Percentiles rank a stretch among this genome's conserved stretches.
Conservation (phyloP, 2,113 vertebrate genomes). For the Nanorana parkeri region DNA sequence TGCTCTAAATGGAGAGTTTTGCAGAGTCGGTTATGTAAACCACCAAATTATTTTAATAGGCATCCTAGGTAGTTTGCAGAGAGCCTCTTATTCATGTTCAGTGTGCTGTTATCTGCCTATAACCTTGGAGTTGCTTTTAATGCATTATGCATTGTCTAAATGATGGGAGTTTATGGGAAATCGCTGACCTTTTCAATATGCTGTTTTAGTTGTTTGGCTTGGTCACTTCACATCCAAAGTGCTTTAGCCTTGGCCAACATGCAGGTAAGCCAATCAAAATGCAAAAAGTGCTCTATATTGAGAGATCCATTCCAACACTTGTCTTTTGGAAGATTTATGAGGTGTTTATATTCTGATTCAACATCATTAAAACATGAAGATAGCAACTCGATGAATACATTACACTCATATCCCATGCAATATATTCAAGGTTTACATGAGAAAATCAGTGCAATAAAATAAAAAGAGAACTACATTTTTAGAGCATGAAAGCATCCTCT, state of each 20-base stretch:
- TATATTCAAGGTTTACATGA: background rate
- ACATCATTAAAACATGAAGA: constrained; percentile 44
- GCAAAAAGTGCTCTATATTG: constrained; percentile 31
- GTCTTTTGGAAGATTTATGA: constrained; percentile 51
- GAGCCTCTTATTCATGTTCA: background rate
- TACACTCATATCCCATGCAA: background rate
- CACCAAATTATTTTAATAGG: constrained; percentile 15
- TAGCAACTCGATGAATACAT: constrained; percentile 21
- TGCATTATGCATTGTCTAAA: constrained; percentile 48
- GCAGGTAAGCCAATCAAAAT: constrained; percentile 38
- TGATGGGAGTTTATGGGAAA: constrained; percentile 53
- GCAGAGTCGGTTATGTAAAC: constrained; percentile 18
- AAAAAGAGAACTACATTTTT: background rate
- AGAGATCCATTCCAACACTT: constrained; percentile 21
- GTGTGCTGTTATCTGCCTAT: constrained; percentile 42
- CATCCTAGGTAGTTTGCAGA: constrained; percentile 3
- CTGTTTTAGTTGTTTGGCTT: constrained; percentile 43
- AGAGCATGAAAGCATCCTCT: background rate
- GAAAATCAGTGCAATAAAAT: background rate
- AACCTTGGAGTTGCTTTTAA: constrained; percentile 47
- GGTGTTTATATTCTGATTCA: constrained; percentile 44
- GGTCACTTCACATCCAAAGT: constrained; percentile 45
- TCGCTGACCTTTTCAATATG: constrained; percentile 54
- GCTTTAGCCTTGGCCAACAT: constrained; percentile 35
- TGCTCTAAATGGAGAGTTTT: constrained; percentile 24